Evolutionary conservation across 2,888 invertebrate genomes (phyloP).

Genomic region (Frankliniella intonsa): DNA sequence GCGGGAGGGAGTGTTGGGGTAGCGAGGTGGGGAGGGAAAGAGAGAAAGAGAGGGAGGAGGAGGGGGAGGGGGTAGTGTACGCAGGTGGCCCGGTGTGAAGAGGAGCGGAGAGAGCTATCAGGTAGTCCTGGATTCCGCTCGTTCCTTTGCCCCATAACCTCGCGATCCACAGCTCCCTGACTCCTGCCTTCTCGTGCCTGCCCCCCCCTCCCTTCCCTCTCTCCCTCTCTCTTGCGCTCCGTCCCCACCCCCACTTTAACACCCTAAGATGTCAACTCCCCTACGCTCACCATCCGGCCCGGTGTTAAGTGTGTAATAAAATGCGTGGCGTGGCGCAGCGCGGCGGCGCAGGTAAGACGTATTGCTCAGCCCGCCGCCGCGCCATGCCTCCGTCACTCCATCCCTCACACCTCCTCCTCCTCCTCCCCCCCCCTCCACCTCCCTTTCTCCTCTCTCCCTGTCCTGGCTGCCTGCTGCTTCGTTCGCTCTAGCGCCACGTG

Average conservation of each 20-base stretch:
- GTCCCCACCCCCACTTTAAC: neutral
- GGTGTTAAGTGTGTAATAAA: slow-evolving; percentile 16
- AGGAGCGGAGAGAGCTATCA: neutral
- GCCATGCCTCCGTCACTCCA: neutral
- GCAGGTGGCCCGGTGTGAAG: no score
- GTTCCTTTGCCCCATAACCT: neutral
- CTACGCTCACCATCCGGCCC: neutral
- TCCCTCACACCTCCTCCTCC: neutral
- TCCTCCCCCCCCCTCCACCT: neutral
- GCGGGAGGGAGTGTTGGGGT: neutral
- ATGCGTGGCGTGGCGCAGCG: slow-evolving; percentile 5
- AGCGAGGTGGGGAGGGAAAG: neutral
- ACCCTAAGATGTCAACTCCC: neutral
- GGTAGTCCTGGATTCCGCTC: slow-evolving; percentile 6
- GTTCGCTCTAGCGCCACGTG: no score
- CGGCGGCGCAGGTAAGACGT: neutral
- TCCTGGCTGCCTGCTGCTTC: no score
- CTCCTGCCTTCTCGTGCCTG: neutral
- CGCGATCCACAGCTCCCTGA: neutral
- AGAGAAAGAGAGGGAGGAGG: neutral
- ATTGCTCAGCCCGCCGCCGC: neutral
- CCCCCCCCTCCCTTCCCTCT: neutral
- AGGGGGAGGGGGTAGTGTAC: neutral
- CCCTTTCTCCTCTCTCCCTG: neutral
- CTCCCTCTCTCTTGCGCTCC: neutral